Conservation (phyloP, 2,888 invertebrate species). For the Carabus problematicus region DNA sequence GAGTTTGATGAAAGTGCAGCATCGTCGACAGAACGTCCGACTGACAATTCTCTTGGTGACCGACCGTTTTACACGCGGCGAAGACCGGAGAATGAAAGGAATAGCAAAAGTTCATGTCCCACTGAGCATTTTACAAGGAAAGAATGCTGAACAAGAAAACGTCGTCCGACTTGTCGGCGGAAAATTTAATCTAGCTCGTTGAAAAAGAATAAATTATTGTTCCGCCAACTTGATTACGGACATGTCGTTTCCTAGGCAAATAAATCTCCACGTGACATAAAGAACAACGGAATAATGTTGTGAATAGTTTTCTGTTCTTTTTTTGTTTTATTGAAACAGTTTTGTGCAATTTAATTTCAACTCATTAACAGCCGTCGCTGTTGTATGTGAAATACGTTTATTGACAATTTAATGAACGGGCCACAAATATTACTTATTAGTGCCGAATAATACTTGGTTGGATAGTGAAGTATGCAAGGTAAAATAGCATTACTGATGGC, state of each 20-base stretch:
- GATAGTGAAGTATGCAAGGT: too few species aligned
- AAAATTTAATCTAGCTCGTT: conserved; percentile 36
- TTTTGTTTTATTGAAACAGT: conserved; percentile 33
- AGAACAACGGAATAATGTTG: conserved; percentile 32
- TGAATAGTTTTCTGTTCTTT: conserved; percentile 31
- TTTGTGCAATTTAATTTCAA: conserved; percentile 29
- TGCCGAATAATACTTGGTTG: too few species aligned
- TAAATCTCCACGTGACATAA: conserved; percentile 32
- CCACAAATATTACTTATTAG: too few species aligned
- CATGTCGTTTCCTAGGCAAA: conserved; percentile 30
- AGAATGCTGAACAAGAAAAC: conserved; percentile 22
- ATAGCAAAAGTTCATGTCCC: conserved; percentile 13
- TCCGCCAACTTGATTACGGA: conserved; percentile 35
- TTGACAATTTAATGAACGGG: too few species aligned
- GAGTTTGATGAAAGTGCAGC: too few species aligned
- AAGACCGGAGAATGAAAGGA: background rate
- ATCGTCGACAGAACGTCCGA: too few species aligned
- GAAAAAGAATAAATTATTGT: conserved; percentile 36
- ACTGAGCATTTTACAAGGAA: conserved; percentile 26
- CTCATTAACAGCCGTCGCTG: too few species aligned
- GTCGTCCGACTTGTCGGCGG: conserved; percentile 25
- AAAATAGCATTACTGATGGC: too few species aligned
- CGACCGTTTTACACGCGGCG: background rate
- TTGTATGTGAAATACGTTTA: too few species aligned
- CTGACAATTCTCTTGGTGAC: too few species aligned